Evolutionary conservation across 35 echinoderm and acorn worm species (phyloP).

Genomic region (Heliocidaris tuberculata): DNA sequence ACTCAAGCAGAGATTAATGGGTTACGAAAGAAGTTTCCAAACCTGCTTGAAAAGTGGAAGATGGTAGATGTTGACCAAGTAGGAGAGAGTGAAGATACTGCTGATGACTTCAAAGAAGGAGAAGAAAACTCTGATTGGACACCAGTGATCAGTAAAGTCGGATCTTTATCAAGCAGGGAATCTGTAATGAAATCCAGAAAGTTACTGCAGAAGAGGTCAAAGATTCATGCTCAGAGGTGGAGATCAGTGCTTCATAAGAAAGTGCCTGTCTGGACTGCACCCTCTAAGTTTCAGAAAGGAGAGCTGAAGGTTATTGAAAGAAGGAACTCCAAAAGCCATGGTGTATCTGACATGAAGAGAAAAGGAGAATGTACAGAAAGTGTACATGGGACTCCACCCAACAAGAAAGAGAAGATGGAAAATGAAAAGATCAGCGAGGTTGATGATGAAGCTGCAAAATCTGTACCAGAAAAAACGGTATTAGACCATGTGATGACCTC

Average conservation of each 20-base stretch:
- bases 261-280: background rate
- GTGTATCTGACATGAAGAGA: background rate
- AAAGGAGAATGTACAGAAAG: background rate
- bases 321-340: background rate
- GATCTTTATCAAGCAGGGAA: background rate
- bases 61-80: slow-evolving; percentile 1
- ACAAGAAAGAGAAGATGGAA: background rate
- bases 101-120: background rate
- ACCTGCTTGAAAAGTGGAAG: slow-evolving; percentile 25
- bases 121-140: slow-evolving; percentile 17
- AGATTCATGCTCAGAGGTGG: background rate
- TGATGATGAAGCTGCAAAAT: background rate
- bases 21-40: slow-evolving; percentile 13
- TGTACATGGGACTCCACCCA: background rate
- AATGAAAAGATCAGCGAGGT: background rate
- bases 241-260: background rate
- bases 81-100: background rate
- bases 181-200: background rate
- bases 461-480: background rate
- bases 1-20: slow-evolving; percentile 10
- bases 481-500: background rate
- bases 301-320: background rate
- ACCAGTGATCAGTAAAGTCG: background rate
- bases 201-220: background rate
- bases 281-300: background rate